These are phyloP conservation scores for Drosophila asahinai DNA, from an alignment of 1,140 invertebrate genomes.

Conservation along the genomic window DNA sequence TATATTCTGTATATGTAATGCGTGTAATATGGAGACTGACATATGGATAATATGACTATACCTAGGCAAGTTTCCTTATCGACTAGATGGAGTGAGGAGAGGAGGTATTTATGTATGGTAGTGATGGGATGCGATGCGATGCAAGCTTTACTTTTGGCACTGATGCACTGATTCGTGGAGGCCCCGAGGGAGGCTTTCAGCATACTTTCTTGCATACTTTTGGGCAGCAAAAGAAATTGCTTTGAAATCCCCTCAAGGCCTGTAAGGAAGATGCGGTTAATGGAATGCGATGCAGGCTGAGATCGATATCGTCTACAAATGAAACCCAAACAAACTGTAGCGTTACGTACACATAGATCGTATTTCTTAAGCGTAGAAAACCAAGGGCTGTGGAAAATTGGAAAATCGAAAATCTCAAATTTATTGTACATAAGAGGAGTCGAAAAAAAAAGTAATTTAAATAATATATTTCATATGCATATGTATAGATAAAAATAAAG, in stretches of 20 bases:
- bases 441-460: constrained; percentile 13
- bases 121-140: constrained; percentile 13
- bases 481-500: constrained; percentile 34
- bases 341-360: constrained; percentile 36
- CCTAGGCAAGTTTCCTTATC: constrained; percentile 9
- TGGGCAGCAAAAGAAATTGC: not conserved
- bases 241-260: not conserved
- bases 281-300: constrained; percentile 25
- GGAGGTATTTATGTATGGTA: constrained; percentile 17
- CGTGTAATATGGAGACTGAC: constrained; percentile 9
- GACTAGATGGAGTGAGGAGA: constrained; percentile 26
- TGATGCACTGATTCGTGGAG: constrained; percentile 14
- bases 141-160: constrained; percentile 27
- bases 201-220: not conserved
- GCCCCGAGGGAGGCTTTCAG: no score
- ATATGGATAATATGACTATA: constrained; percentile 3
- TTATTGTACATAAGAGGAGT: constrained; percentile 48
- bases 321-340: constrained; percentile 72
- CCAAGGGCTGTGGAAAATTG: not conserved
- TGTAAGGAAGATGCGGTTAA: constrained; percentile 11
- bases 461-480: constrained; percentile 28
- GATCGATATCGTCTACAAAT: constrained; percentile 28
- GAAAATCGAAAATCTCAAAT: constrained; percentile 8
- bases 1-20: constrained; percentile 35
- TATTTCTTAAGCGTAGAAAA: constrained; percentile 33